These are phyloP conservation scores for Corynorhinus townsendii DNA, from an alignment of 2,113 vertebrate genomes.

Conservation along the genomic window DNA sequence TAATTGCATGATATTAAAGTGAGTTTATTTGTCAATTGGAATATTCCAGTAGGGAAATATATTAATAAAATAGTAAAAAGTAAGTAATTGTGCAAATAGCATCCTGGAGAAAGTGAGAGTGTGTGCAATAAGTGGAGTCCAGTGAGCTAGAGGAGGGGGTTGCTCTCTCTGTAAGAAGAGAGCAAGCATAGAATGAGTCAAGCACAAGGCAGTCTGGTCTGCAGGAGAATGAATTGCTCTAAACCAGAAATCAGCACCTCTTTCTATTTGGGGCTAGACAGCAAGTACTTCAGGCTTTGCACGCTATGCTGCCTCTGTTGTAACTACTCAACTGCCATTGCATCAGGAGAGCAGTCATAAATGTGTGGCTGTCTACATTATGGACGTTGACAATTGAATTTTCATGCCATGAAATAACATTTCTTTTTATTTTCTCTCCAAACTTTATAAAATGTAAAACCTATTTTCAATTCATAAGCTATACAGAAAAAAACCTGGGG, in stretches of 20 bases:
- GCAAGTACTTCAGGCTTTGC: neutral
- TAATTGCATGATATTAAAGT: neutral
- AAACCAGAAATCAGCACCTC: neutral
- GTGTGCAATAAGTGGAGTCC: neutral
- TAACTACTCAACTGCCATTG: neutral
- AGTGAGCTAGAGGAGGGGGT: no score
- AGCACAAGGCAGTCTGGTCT: neutral
- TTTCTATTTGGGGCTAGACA: neutral
- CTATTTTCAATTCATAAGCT: neutral
- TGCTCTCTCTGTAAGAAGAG: neutral
- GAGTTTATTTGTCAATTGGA: neutral
- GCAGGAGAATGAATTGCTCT: neutral
- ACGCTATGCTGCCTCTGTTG: fast-evolving
- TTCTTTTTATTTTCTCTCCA: neutral
- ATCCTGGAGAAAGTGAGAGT: neutral
- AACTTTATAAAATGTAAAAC: neutral
- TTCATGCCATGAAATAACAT: neutral
- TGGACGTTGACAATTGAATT: neutral
- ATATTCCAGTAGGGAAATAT: neutral
- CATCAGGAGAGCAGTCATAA: neutral
- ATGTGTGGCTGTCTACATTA: neutral
- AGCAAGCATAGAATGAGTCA: neutral
- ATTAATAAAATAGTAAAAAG: neutral
- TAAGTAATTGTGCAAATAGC: neutral
- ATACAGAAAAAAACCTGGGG: neutral